Percentiles rank a stretch among this genome's conserved stretches.
These are phyloP conservation scores for Mormyrus lacerda DNA, from an alignment of 2,113 vertebrate species.

Conservation along the genomic window DNA sequence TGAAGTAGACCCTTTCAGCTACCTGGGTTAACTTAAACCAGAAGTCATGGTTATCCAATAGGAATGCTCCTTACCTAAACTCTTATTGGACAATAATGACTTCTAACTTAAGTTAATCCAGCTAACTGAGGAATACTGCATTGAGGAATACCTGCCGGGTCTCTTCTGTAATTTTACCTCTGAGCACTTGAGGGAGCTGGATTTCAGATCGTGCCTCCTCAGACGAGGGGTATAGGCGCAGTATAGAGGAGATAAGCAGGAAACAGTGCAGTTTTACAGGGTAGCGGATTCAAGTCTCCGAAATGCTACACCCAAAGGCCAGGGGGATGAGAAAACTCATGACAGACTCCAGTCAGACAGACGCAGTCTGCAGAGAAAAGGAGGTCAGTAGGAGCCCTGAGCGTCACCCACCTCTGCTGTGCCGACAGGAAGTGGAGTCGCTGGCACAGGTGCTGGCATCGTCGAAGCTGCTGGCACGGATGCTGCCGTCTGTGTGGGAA, in stretches of 20 bases:
- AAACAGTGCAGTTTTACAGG: neutral
- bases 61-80: neutral
- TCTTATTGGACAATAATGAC: neutral
- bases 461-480: slow-evolving; percentile 77
- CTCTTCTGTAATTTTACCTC: neutral
- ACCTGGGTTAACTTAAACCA: neutral
- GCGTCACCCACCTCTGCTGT: slow-evolving; percentile 77
- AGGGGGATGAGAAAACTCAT: neutral
- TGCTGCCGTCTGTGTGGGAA: slow-evolving; percentile 63
- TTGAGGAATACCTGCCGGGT: neutral
- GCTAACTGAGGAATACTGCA: neutral
- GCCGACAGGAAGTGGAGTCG: slow-evolving; percentile 83
- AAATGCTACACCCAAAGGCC: neutral
- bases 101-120: neutral
- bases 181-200: neutral
- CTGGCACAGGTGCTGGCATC: slow-evolving; percentile 87
- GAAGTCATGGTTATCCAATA: neutral
- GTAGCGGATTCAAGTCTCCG: neutral
- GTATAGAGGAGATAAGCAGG: neutral
- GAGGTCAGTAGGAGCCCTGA: neutral
- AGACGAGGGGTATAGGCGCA: neutral
- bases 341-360: neutral
- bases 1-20: neutral
- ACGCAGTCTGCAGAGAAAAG: neutral
- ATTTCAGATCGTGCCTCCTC: neutral